Conservation (phyloP, 2,113 vertebrate species). For the crab-eating macaque (Macaca fascicularis) region DNA sequence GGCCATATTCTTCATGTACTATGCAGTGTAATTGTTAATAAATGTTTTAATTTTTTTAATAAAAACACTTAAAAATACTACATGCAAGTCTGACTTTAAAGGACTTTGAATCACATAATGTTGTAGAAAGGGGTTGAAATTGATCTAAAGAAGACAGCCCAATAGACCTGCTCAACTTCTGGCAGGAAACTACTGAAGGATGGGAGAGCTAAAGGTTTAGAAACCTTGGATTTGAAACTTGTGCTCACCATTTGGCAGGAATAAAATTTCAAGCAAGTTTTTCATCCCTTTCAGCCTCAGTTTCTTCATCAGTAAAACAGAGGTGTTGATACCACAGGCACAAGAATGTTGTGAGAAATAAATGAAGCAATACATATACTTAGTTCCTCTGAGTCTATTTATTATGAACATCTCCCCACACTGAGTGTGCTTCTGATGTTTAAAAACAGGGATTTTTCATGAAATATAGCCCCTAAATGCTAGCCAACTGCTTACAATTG, state of each 20-base stretch:
- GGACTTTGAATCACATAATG: background rate
- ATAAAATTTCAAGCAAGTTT: background rate
- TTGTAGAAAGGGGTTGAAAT: background rate
- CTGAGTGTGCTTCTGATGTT: background rate
- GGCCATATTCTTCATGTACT: background rate
- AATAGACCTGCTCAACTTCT: background rate
- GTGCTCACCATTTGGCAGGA: background rate
- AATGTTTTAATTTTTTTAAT: background rate
- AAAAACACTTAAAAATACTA: background rate
- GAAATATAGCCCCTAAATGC: background rate
- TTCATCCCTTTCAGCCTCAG: background rate
- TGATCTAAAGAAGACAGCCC: background rate
- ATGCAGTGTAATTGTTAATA: background rate
- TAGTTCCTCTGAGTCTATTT: background rate
- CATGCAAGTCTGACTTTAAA: background rate
- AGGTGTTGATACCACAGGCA: background rate
- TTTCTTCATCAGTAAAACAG: background rate
- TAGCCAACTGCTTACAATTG: background rate
- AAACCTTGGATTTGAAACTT: background rate
- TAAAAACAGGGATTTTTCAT: background rate
- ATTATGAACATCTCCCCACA: background rate
- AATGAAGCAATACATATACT: background rate
- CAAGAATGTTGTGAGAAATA: background rate
- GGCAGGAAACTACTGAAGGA: background rate
- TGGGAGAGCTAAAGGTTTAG: too few relatives aligned